Evolutionary conservation across 2,113 vertebrate species (phyloP).

Genomic region (Thamnophis sirtalis): DNA sequence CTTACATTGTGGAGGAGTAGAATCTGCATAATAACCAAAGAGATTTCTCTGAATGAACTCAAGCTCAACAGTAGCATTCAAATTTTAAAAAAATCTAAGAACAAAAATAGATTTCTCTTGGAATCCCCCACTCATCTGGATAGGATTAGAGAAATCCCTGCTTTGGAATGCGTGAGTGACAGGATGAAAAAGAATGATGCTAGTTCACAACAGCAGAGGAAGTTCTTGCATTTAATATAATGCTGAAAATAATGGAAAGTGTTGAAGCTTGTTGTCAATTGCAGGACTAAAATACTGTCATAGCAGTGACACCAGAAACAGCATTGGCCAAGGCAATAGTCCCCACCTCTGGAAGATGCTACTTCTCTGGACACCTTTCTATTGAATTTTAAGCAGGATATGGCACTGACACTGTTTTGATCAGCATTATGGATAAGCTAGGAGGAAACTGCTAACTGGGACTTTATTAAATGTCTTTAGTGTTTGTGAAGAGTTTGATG

Average conservation of each 20-base stretch:
- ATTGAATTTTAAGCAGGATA: not conserved
- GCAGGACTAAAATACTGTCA: constrained; percentile 36
- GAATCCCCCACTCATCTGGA: constrained; percentile 66
- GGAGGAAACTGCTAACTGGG: not conserved
- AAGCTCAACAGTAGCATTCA: constrained; percentile 63
- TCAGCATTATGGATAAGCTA: not conserved
- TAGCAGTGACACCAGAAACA: constrained; percentile 14
- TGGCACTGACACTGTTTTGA: not conserved
- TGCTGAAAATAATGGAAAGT: constrained; percentile 51
- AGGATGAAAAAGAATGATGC: constrained; percentile 53
- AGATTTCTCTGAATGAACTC: constrained; percentile 49
- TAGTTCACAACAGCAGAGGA: constrained; percentile 52
- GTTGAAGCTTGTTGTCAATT: constrained; percentile 43
- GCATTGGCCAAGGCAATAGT: constrained; percentile 2
- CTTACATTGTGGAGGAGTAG: constrained; percentile 32
- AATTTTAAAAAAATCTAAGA: constrained; percentile 42
- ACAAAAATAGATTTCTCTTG: constrained; percentile 55
- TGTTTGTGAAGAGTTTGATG: not conserved
- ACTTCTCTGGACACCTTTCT: not conserved
- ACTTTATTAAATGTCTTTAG: not conserved
- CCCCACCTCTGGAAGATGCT: constrained; percentile 13
- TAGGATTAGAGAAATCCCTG: constrained; percentile 54
- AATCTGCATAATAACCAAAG: constrained; percentile 39
- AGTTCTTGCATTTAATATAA: constrained; percentile 25
- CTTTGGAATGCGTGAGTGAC: constrained; percentile 51